Conservation (phyloP, 2,888 invertebrate genomes). For the Osmoderma eremita region DNA sequence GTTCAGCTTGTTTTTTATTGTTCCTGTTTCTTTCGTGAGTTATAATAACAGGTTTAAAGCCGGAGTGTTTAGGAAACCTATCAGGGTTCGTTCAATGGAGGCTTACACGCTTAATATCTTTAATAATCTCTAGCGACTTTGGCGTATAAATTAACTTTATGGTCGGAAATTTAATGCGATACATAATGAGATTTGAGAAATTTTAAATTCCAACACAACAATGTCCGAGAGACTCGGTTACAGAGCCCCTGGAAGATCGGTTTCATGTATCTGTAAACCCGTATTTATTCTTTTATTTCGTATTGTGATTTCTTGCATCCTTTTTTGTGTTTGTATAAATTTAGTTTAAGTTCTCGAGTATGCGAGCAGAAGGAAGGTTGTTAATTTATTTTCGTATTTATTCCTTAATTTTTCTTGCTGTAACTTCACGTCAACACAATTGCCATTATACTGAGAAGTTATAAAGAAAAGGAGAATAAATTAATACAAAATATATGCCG, state of each 20-base stretch:
- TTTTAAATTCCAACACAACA: conserved; percentile 58
- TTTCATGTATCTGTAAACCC: conserved; percentile 20
- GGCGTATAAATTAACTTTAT: conserved; percentile 60
- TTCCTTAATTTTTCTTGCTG: too few relatives aligned
- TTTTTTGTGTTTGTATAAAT: too few relatives aligned
- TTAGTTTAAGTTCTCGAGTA: too few relatives aligned
- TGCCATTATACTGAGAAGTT: too few relatives aligned
- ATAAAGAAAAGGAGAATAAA: too few relatives aligned
- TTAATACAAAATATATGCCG: too few relatives aligned
- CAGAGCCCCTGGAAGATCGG: conserved; percentile 7
- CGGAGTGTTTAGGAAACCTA: conserved; percentile 54
- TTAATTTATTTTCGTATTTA: too few relatives aligned
- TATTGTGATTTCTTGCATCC: too few relatives aligned
- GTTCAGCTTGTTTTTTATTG: conserved; percentile 48
- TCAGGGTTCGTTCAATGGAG: conserved; percentile 53
- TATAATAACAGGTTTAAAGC: conserved; percentile 60
- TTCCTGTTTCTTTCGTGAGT: conserved; percentile 54
- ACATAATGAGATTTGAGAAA: conserved; percentile 60
- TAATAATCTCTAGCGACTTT: conserved; percentile 57
- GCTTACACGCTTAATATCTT: conserved; percentile 57
- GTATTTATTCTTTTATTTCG: too few relatives aligned
- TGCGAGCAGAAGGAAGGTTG: too few relatives aligned
- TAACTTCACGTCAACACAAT: too few relatives aligned
- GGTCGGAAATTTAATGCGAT: conserved; percentile 60
- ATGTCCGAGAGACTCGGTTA: conserved; percentile 47